Conservation (phyloP, 1,140 invertebrate species). For the Anoplophora glabripennis region DNA sequence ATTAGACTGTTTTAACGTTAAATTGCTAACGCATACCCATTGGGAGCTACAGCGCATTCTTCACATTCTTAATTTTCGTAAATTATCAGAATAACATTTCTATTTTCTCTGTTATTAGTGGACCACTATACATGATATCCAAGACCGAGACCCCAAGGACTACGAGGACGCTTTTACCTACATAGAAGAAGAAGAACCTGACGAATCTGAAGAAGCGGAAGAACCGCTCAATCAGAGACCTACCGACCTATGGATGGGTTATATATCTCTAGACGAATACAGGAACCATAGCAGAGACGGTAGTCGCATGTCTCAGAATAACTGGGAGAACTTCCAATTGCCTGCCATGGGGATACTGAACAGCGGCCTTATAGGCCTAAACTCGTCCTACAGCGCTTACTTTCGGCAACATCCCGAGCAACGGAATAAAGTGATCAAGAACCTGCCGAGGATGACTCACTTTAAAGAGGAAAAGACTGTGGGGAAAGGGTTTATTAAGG, state of each 20-base stretch:
- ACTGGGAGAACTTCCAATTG: constrained; percentile 19
- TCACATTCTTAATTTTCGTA: too few species aligned
- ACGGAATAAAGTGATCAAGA: constrained; percentile 52
- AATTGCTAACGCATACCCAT: too few species aligned
- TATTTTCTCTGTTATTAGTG: constrained; percentile 58
- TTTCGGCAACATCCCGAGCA: constrained; percentile 37
- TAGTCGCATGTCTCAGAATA: constrained; percentile 4
- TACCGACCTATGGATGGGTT: constrained; percentile 45
- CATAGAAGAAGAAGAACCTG: constrained; percentile 34
- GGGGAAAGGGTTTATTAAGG: constrained; percentile 83
- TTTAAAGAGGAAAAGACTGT: constrained; percentile 85
- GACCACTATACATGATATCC: constrained; percentile 92
- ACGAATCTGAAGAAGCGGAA: constrained; percentile 34
- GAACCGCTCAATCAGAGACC: constrained; percentile 27
- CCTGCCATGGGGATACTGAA: constrained; percentile 37
- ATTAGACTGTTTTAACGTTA: too few species aligned
- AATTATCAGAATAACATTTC: too few species aligned
- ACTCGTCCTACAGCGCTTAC: constrained; percentile 32
- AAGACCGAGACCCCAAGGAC: constrained; percentile 59
- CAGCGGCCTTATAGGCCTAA: constrained; percentile 36
- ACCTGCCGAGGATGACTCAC: constrained; percentile 75
- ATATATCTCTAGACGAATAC: constrained; percentile 35
- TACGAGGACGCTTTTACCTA: constrained; percentile 44
- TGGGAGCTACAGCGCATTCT: too few species aligned
- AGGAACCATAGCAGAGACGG: constrained; percentile 20